Conservation (phyloP, 1,140 invertebrate genomes). For the Paralvinella palmiformis region DNA sequence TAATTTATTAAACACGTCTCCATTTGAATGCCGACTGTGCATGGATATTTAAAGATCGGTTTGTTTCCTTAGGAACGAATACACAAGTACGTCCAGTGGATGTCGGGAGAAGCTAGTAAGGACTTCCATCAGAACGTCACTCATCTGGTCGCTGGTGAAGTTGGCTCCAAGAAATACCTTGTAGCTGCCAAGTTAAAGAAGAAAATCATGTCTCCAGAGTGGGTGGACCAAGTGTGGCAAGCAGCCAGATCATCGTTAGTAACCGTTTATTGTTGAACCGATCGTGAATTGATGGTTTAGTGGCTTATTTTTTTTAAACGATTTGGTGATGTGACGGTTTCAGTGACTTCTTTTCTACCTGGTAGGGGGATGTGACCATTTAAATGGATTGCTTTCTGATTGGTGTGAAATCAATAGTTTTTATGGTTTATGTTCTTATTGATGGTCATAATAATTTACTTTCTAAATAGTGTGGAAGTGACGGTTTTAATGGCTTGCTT, state of each 20-base stretch:
- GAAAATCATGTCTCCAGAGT: conserved; percentile 69
- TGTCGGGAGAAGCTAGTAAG: conserved; percentile 73
- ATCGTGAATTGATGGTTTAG: no score
- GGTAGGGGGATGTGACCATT: no score
- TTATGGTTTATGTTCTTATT: no score
- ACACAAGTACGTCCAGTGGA: conserved; percentile 65
- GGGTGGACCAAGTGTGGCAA: conserved; percentile 76
- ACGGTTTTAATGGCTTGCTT: no score
- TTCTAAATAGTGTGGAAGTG: no score
- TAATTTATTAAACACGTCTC: not conserved
- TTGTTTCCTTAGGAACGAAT: conserved; percentile 57
- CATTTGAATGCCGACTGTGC: not conserved
- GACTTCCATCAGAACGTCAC: conserved; percentile 68
- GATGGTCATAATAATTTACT: no score
- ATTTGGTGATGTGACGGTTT: no score
- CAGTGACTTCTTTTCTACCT: no score
- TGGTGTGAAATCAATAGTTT: no score
- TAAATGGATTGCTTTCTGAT: no score
- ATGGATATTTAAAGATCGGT: not conserved
- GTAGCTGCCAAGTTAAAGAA: conserved; percentile 66
- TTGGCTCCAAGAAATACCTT: conserved; percentile 52
- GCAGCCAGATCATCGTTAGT: conserved; percentile 55
- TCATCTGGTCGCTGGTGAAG: conserved; percentile 68
- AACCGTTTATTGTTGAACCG: no score
- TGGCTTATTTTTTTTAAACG: no score